Base-by-base conservation (phyloP, 2,888 invertebrate species). In the Melanargia galathea region DNA sequence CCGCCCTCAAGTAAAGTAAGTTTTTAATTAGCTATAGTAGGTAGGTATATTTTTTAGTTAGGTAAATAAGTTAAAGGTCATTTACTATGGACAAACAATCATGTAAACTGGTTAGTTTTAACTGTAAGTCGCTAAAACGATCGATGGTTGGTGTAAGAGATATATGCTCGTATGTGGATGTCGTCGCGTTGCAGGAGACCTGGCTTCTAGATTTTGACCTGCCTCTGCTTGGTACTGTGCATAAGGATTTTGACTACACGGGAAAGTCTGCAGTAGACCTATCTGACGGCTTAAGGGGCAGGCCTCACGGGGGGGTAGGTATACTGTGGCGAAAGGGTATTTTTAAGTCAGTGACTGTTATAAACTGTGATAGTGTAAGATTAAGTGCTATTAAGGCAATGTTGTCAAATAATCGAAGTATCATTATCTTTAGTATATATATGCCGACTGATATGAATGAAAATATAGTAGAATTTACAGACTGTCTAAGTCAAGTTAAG, bases 401-500 rank as follows among this genome's bases (percentile, higher is more conserved):
- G n/a, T n/a, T n/a, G n/a, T n/a, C n/a, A n/a, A n/a, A n/a, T n/a
- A n/a, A n/a, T n/a, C n/a, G n/a, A n/a, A n/a, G n/a, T n/a, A n/a
- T n/a, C n/a, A n/a, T n/a, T n/a, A n/a, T n/a, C n/a, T n/a, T n/a
- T n/a, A n/a, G n/a, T 35, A 35, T 35, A 7, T 35, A 35, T 35
- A 35, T 35, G 35, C 35, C 35, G 7, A 35, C 35, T 2, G 35
- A 35, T 10, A 11, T 11, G 7, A 11, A 7, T 35, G 60, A 60
- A 30, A 67, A 70, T 52, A 24, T 57, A 13, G n/a, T 45, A 20
- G 67, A 67, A 10, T 70, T 69, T 65, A 68, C 68, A 18, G 45
- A 64, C 16, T 66, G 62, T 49, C 38, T 67, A 2, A 48, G 69
- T 51, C 10, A 35, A 35, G 11, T 10, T 10, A 54, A 43, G 18